Percentiles rank a stretch among this genome's conserved stretches.
Evolutionary conservation across 1,140 invertebrate genomes (phyloP).

Genomic region (Acromyrmex heyeri): DNA sequence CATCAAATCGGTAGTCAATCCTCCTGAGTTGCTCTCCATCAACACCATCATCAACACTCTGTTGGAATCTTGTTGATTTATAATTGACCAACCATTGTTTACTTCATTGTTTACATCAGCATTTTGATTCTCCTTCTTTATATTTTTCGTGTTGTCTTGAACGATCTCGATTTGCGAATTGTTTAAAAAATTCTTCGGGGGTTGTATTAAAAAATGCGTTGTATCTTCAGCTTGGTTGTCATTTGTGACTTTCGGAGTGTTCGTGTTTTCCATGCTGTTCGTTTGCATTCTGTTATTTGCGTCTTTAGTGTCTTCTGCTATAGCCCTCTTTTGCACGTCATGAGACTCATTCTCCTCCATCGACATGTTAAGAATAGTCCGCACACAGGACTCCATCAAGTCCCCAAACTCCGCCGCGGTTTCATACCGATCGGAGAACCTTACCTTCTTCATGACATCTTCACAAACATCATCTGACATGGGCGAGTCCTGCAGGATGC

Average conservation of each 20-base stretch:
- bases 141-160: slow-evolving; percentile 8
- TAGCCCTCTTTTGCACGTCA: slow-evolving; percentile 14
- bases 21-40: slow-evolving; percentile 69
- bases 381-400: background rate
- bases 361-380: background rate
- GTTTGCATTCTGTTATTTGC: background rate
- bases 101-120: background rate
- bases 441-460: slow-evolving; percentile 72
- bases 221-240: background rate
- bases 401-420: background rate
- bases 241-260: background rate
- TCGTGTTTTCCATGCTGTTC: background rate
- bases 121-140: slow-evolving; percentile 31
- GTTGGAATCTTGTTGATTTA: slow-evolving; percentile 54
- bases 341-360: background rate
- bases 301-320: background rate
- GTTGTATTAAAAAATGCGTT: background rate
- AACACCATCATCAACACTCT: slow-evolving; percentile 81
- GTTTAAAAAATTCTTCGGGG: background rate
- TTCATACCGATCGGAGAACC: slow-evolving; percentile 75
- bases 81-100: background rate
- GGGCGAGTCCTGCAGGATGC: background rate
- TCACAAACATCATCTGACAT: background rate
- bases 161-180: slow-evolving; percentile 1
- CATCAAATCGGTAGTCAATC: slow-evolving; percentile 68